phyloP scores from a whole-genome alignment of 2,797 vertebrate genomes.

The Acanthurus leucopareius region DNA sequence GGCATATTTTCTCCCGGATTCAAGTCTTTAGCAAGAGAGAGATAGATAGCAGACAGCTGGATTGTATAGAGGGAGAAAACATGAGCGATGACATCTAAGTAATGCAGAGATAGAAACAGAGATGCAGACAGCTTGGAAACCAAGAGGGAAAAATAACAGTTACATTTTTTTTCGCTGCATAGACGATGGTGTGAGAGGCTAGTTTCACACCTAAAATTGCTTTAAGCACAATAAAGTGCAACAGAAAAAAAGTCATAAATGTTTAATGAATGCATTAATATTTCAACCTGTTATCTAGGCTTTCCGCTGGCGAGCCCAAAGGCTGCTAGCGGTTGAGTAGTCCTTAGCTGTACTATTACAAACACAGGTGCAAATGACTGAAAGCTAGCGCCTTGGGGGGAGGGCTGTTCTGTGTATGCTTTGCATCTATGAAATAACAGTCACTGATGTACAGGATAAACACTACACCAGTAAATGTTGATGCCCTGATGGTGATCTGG shows the following conservation, averaged over 20 bases:
- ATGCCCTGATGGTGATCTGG: background rate
- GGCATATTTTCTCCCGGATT: slow-evolving; percentile 30
- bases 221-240: slow-evolving; percentile 10
- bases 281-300: slow-evolving; percentile 40
- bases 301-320: slow-evolving; percentile 18
- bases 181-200: slow-evolving; percentile 9
- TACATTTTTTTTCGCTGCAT: background rate
- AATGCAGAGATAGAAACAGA: background rate
- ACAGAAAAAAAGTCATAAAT: slow-evolving; percentile 40
- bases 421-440: slow-evolving; percentile 3
- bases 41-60: slow-evolving; percentile 5
- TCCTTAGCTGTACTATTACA: slow-evolving; percentile 19
- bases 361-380: background rate
- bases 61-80: background rate
- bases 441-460: slow-evolving; percentile 1
- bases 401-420: background rate
- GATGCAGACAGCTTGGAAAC: background rate
- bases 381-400: background rate
- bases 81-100: background rate
- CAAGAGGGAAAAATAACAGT: background rate
- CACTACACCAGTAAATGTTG: background rate
- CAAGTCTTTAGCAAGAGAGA: slow-evolving; percentile 17
- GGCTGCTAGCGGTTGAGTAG: slow-evolving; percentile 13
- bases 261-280: slow-evolving; percentile 50
- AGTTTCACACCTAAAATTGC: slow-evolving; percentile 26